Conservation (phyloP, 2,113 vertebrate genomes). For the Microtus oregoni region DNA sequence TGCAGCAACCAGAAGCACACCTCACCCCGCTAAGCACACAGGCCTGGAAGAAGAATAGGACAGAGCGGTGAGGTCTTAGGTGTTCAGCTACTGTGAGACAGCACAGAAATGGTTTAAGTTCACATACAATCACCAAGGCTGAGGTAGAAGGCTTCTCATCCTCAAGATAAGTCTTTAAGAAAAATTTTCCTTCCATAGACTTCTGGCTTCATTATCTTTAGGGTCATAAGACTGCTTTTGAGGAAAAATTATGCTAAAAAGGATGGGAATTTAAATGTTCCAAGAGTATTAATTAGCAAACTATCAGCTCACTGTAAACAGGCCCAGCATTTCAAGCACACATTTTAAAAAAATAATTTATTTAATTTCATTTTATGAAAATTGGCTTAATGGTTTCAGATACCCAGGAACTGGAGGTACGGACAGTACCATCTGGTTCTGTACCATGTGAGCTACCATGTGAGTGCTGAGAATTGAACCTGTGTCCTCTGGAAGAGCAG, state of each 20-base stretch:
- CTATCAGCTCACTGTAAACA: background rate
- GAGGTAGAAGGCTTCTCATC: background rate
- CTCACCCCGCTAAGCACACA: background rate
- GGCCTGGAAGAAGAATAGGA: background rate
- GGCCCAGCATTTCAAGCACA: constrained; percentile 2
- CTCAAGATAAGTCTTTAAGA: background rate
- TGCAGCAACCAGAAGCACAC: background rate
- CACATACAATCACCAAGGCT: background rate
- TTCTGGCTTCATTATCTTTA: background rate
- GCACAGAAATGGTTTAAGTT: background rate
- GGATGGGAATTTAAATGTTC: background rate
- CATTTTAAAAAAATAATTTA: too few species aligned
- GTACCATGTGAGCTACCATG: too few species aligned
- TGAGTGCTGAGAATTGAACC: too few species aligned
- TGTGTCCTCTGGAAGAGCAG: too few species aligned
- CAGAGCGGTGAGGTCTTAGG: background rate
- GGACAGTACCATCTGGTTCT: too few species aligned
- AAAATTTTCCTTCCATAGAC: background rate
- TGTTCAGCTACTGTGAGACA: background rate
- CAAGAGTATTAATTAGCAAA: constrained; percentile 2
- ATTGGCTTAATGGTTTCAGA: too few species aligned
- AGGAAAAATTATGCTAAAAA: background rate
- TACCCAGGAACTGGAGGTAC: too few species aligned
- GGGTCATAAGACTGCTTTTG: background rate
- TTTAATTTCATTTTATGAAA: too few species aligned